Base-by-base conservation (phyloP, 2,888 invertebrate genomes). In the Pyrrhia umbra region DNA sequence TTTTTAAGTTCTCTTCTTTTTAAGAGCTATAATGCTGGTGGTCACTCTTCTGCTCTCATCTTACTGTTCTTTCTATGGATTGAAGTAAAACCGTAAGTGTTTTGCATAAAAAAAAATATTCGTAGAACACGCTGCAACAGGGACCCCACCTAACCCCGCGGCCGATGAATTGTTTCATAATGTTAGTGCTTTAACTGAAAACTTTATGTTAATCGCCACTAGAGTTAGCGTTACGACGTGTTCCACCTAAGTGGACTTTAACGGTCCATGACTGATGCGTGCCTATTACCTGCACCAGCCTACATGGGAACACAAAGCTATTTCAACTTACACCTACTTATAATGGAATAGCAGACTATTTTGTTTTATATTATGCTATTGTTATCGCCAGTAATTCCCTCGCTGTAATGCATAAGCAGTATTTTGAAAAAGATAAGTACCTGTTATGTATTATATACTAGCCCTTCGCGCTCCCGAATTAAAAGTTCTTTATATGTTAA, bases 81-180 rank as follows among this genome's bases (percentile, higher is more conserved):
- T n/a, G n/a, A n/a, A n/a, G n/a, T n/a, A n/a, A n/a, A n/a, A n/a
- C n/a, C n/a, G n/a, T n/a, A n/a, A n/a, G n/a, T n/a, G n/a, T n/a
- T n/a, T n/a, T n/a, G n/a, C n/a, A n/a, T n/a, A n/a, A n/a, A n/a
- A n/a, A n/a, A n/a, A n/a, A 0, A 27, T 27, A 9, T n/a, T 10
- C 2, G 1, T 0, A 0, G 18, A 13, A 0, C 4, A 20, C 67
- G 68, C 67, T 16, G 0, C 0, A 40, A 79, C 21, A 52, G 8
- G 5, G 18, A 43, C 69, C 61, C 23, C 25, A 57, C 61, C 42
- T 15, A 20, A 20, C n/a, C 55, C 43, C 60, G 52, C 60, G 27
- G 63, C 60, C 68, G 67, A 76, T 77, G 84, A 80, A 84, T 84
- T 84, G 83, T 81, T 84, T 82, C 76, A 81, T 82, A 80, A 81